phyloP scores from a whole-genome alignment of 2,797 vertebrate species.

The Menidia menidia region DNA sequence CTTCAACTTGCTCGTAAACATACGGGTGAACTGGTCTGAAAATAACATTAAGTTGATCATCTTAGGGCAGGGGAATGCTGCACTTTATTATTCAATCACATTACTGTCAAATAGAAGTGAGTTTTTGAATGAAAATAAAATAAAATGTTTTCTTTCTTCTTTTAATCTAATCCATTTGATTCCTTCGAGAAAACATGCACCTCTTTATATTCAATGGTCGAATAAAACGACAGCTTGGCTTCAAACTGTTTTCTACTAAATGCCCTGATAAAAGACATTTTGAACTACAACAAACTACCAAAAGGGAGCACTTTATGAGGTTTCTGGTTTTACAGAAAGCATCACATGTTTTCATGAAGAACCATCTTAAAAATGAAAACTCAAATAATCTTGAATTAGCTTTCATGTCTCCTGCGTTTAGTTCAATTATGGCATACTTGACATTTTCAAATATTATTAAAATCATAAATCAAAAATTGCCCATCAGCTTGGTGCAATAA shows the following conservation, averaged over 20 bases:
- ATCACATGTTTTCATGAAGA: slow-evolving; percentile 36
- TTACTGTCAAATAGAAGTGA: background rate
- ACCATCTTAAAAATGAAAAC: slow-evolving; percentile 34
- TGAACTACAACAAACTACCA: background rate
- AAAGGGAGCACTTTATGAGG: background rate
- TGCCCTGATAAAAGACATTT: background rate
- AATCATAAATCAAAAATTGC: slow-evolving; percentile 65
- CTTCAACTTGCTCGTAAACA: background rate
- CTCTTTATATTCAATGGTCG: background rate
- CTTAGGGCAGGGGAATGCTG: background rate
- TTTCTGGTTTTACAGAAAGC: slow-evolving; percentile 1
- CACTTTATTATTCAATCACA: background rate
- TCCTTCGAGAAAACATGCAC: background rate
- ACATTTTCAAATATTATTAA: slow-evolving; percentile 73
- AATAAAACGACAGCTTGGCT: background rate
- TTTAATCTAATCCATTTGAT: background rate
- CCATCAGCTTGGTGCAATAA: slow-evolving; percentile 34
- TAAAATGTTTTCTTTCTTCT: background rate
- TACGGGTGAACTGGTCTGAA: background rate
- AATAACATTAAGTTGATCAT: background rate
- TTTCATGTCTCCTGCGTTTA: slow-evolving; percentile 43
- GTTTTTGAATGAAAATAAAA: background rate
- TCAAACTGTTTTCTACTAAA: background rate
- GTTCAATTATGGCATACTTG: slow-evolving; percentile 62
- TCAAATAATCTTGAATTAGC: slow-evolving; percentile 55